phyloP scores from a whole-genome alignment of 64 coral and sea anemone species.

The Stylophora pistillata region DNA sequence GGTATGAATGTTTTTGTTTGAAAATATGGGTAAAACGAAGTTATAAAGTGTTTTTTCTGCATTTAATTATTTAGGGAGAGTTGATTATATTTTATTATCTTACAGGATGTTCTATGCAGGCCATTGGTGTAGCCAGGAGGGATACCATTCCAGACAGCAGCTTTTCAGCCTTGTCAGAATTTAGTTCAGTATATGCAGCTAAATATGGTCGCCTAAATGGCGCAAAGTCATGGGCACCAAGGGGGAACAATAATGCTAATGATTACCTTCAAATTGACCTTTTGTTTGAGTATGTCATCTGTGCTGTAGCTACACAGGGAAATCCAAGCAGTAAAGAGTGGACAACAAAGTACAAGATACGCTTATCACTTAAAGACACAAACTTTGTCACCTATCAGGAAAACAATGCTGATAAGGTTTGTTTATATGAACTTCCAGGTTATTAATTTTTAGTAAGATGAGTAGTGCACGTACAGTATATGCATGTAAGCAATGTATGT shows the following conservation, averaged over 20 bases:
- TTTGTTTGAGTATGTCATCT: background rate
- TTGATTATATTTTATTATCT: no score
- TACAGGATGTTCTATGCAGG: background rate
- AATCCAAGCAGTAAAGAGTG: background rate
- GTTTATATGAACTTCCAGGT: no score
- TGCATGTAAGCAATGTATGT: no score
- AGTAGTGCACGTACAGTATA: no score
- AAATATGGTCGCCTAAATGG: background rate
- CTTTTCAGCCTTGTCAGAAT: background rate
- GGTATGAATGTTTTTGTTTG: no score
- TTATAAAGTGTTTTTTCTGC: no score
- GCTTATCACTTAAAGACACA: background rate
- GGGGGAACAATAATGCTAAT: background rate
- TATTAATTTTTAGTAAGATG: no score
- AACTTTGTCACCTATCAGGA: background rate
- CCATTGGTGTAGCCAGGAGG: background rate
- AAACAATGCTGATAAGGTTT: background rate
- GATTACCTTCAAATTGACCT: slow-evolving; percentile 12
- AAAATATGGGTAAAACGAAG: no score
- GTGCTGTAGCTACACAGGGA: background rate
- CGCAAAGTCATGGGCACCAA: background rate
- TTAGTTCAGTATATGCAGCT: background rate
- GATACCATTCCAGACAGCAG: background rate
- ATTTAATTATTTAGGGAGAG: no score
- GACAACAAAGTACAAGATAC: slow-evolving; percentile 11